phyloP scores from a whole-genome alignment of 2,797 vertebrate genomes.

The Melanotaenia parkinsoni region DNA sequence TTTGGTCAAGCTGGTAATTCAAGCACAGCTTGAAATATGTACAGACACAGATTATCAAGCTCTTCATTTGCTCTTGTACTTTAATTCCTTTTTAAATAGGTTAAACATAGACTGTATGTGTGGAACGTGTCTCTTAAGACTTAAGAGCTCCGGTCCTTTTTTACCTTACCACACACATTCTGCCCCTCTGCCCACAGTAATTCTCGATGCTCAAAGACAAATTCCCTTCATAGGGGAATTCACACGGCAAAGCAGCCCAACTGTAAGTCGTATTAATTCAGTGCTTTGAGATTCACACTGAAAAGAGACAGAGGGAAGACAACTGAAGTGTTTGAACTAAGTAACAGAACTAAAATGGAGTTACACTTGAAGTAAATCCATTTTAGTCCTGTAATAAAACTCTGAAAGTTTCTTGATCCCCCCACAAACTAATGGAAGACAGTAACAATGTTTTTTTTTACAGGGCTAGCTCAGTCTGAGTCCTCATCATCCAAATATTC shows the following conservation, averaged over 20 bases:
- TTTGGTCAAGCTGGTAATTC: constrained; percentile 15
- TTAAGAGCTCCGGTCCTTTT: constrained; percentile 47
- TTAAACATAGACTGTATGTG: constrained; percentile 50
- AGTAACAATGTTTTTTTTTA: constrained; percentile 14
- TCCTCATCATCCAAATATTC: constrained; percentile 98
- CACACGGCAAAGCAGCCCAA: constrained; percentile 25
- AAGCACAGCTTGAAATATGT: constrained; percentile 22
- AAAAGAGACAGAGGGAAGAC: constrained; percentile 15
- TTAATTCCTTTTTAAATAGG: constrained; percentile 46
- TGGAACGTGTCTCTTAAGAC: constrained; percentile 58
- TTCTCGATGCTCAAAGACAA: constrained; percentile 26
- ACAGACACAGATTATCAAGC: constrained; percentile 31
- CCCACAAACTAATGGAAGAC: constrained; percentile 36
- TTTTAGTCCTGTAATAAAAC: constrained; percentile 51
- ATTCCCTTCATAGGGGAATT: constrained; percentile 24
- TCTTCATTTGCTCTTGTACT: constrained; percentile 54
- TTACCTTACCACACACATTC: constrained; percentile 21
- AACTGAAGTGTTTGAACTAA: constrained; percentile 40
- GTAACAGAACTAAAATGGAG: constrained; percentile 49
- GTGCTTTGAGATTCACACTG: constrained; percentile 40
- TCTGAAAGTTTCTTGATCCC: constrained; percentile 11
- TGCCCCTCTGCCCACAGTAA: constrained; percentile 32
- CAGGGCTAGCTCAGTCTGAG: constrained; percentile 86
- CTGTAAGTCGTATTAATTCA: constrained; percentile 32
- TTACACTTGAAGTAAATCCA: constrained; percentile 55